phyloP scores from a whole-genome alignment of 1,140 invertebrate species.

The Microvelia longipes region DNA sequence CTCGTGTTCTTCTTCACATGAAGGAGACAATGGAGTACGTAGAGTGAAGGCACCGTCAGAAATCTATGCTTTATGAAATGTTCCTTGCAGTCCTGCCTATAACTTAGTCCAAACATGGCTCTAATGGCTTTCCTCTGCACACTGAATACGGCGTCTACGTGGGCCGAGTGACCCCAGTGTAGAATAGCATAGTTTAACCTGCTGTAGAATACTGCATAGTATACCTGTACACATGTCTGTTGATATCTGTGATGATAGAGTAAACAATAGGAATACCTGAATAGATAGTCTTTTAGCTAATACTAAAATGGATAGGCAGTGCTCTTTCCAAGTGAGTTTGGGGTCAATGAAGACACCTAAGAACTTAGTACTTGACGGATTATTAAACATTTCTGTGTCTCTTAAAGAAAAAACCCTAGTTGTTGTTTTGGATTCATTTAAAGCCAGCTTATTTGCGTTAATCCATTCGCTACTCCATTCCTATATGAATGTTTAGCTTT shows the following conservation, averaged over 20 bases:
- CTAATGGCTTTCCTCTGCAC: no score
- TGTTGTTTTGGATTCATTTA: not conserved
- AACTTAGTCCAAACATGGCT: no score
- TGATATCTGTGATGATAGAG: not conserved
- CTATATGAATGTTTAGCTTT: not conserved
- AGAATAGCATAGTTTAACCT: no score
- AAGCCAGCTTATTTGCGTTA: not conserved
- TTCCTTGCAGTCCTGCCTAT: no score
- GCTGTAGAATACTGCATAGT: not conserved
- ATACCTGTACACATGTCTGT: not conserved
- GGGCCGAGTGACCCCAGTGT: no score
- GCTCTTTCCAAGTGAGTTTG: not conserved
- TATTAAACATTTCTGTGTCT: not conserved
- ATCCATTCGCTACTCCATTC: not conserved
- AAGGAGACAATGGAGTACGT: no score
- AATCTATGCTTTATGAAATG: no score
- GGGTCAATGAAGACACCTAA: not conserved
- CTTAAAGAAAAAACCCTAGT: not conserved
- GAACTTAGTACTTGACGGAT: not conserved
- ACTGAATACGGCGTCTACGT: no score
- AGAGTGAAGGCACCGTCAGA: no score
- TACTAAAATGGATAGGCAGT: no score
- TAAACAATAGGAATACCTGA: not conserved
- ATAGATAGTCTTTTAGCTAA: not conserved
- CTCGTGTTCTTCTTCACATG: no score